Evolutionary conservation across 1,140 invertebrate species (phyloP).

Genomic region (Sarcophaga bullata): DNA sequence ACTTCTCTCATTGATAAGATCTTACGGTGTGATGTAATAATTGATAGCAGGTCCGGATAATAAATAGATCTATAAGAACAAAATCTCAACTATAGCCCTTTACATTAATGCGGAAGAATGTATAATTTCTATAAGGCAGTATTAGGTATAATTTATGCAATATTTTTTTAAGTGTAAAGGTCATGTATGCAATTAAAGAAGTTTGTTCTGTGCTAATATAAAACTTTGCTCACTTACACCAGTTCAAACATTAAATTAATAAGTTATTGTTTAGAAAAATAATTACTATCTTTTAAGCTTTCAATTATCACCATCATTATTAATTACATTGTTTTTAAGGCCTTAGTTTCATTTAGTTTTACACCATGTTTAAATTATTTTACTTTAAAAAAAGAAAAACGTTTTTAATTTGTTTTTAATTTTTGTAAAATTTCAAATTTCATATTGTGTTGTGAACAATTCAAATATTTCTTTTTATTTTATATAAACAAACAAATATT

Average conservation of each 20-base stretch:
- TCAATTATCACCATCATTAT: not conserved
- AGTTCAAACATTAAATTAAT: not conserved
- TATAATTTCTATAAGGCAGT: too few relatives aligned
- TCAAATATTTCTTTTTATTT: conserved; percentile 41
- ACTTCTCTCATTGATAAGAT: too few relatives aligned
- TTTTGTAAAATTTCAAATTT: conserved; percentile 1
- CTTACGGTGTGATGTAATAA: too few relatives aligned
- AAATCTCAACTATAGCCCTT: too few relatives aligned
- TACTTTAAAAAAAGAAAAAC: not conserved
- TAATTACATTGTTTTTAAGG: not conserved
- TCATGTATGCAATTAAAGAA: too few relatives aligned
- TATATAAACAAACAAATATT: conserved; percentile 45
- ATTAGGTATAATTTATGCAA: too few relatives aligned
- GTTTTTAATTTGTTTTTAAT: not conserved
- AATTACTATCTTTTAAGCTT: not conserved
- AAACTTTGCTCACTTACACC: too few relatives aligned
- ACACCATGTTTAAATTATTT: not conserved
- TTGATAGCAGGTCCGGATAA: too few relatives aligned
- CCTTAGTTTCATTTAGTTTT: not conserved
- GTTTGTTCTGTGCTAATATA: too few relatives aligned
- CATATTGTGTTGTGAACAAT: conserved; percentile 7
- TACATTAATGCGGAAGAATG: too few relatives aligned
- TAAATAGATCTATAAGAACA: too few relatives aligned
- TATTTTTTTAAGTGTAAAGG: too few relatives aligned
- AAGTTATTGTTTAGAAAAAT: not conserved